Conservation (phyloP, 2,797 vertebrate species). For the Fistularia commersonii region DNA sequence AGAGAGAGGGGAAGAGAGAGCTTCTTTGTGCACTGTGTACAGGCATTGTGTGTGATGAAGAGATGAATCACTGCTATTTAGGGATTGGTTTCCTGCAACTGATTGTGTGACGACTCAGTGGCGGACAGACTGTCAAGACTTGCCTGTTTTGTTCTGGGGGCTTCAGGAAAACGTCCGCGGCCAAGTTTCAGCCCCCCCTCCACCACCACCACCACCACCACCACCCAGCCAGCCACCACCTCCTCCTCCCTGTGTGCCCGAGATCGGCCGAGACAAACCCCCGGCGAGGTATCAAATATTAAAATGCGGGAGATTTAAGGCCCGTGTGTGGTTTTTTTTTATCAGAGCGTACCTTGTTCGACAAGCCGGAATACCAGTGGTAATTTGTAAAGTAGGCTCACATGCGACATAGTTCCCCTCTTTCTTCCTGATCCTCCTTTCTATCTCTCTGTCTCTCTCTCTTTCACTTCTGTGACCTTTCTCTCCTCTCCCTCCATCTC, state of each 20-base stretch:
- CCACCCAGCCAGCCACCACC: slow-evolving; percentile 63
- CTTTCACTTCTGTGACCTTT: too few species aligned
- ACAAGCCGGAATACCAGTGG: neutral
- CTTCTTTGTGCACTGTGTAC: slow-evolving; percentile 75
- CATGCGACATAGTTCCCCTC: too few species aligned
- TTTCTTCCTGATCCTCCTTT: too few species aligned
- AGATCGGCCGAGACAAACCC: slow-evolving; percentile 52
- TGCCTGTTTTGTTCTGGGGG: slow-evolving; percentile 78
- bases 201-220: too few species aligned
- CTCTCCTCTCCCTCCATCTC: too few species aligned
- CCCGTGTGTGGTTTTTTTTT: slow-evolving; percentile 50
- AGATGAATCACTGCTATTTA: slow-evolving; percentile 85
- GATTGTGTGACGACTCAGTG: slow-evolving; percentile 77
- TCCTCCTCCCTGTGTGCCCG: slow-evolving; percentile 35
- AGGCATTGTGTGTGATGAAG: slow-evolving; percentile 77
- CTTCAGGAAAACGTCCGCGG: slow-evolving; percentile 73
- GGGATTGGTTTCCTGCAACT: slow-evolving; percentile 81
- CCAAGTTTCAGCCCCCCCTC: slow-evolving; percentile 59
- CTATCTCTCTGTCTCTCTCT: too few species aligned
- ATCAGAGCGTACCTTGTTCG: slow-evolving; percentile 21
- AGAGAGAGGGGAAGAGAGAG: slow-evolving; percentile 59
- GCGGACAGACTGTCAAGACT: slow-evolving; percentile 80
- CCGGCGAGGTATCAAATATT: slow-evolving; percentile 67
- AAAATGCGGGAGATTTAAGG: slow-evolving; percentile 51
- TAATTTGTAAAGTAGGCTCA: slow-evolving; percentile 2